Conservation (phyloP, 2,888 invertebrate species). For the Microplitis deprimator region DNA sequence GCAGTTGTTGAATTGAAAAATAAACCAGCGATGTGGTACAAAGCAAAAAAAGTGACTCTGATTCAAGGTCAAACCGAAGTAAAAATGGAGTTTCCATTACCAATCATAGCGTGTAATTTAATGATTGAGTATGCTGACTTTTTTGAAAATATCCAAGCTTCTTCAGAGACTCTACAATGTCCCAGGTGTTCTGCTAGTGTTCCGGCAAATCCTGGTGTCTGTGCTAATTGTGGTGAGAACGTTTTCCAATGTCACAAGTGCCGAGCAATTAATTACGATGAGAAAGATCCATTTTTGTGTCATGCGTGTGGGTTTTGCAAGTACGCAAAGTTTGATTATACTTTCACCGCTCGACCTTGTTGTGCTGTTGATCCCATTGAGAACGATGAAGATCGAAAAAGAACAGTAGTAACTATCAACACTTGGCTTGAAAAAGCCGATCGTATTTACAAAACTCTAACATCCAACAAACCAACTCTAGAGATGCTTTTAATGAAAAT, state of each 20-base stretch:
- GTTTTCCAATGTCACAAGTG: conserved; percentile 99
- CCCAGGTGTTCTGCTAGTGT: conserved; percentile 97
- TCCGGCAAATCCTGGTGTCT: conserved; percentile 97
- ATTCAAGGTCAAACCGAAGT: conserved; percentile 95
- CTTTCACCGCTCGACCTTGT: conserved; percentile 89
- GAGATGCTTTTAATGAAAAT: conserved; percentile 91
- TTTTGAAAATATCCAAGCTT: conserved; percentile 94
- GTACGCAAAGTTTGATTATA: conserved; percentile 98
- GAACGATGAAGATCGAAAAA: conserved; percentile 95
- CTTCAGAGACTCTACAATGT: conserved; percentile 94
- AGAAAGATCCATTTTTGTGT: conserved; percentile 98
- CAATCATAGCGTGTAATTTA: conserved; percentile 97
- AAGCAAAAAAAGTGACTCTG: conserved; percentile 92
- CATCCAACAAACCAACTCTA: conserved; percentile 90
- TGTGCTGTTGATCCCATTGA: conserved; percentile 98
- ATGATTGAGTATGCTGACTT: conserved; percentile 99
- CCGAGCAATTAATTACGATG: conserved; percentile 98
- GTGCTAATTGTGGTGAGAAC: conserved; percentile 97
- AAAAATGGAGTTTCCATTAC: conserved; percentile 96
- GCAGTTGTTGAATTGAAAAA: conserved; percentile 98
- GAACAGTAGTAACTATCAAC: conserved; percentile 93
- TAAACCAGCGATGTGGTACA: conserved; percentile 96
- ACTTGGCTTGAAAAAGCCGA: conserved; percentile 94
- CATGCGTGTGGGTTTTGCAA: conserved; percentile 99
- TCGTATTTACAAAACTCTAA: conserved; percentile 90